A percentile compares a stretch with the other conserved stretches of the same genome.
These are phyloP conservation scores for Sylvia atricapilla DNA, from an alignment of 2,113 vertebrate species.

Conservation along the genomic window DNA sequence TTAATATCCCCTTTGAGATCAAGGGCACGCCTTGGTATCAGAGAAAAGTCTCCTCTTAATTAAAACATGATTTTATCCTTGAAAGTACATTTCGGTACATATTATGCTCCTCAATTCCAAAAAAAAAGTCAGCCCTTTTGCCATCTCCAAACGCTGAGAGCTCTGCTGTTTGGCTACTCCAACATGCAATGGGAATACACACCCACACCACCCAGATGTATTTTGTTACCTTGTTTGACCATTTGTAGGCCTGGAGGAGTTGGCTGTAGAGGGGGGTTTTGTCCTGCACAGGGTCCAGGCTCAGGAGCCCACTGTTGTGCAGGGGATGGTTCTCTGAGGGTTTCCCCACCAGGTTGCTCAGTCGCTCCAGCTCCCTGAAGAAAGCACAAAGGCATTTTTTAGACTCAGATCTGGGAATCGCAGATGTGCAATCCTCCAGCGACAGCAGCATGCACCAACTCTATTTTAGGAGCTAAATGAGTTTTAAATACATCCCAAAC, in stretches of 20 bases:
- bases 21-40: fast-evolving
- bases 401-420: fast-evolving
- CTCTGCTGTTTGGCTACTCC: not conserved
- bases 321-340: slow-evolving; percentile 96
- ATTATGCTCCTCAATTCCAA: not conserved
- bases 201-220: fast-evolving
- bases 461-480: not conserved
- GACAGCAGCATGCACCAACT: not conserved
- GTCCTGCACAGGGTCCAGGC: slow-evolving; percentile 96
- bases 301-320: slow-evolving; percentile 93
- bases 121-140: not conserved
- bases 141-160: not conserved
- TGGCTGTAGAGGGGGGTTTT: slow-evolving; percentile 97
- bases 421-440: not conserved
- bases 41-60: not conserved
- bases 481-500: not conserved
- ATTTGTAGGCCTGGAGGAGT: slow-evolving; percentile 97
- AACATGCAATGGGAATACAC: not conserved
- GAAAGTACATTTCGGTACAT: not conserved
- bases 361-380: slow-evolving; percentile 89
- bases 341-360: slow-evolving; percentile 92
- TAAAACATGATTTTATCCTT: not conserved
- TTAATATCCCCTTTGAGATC: not conserved
- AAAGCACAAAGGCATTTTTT: not conserved
- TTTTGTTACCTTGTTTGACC: slow-evolving; percentile 93